Evolutionary conservation across 2,797 vertebrate species (phyloP).

Genomic region (Furcifer pardalis): DNA sequence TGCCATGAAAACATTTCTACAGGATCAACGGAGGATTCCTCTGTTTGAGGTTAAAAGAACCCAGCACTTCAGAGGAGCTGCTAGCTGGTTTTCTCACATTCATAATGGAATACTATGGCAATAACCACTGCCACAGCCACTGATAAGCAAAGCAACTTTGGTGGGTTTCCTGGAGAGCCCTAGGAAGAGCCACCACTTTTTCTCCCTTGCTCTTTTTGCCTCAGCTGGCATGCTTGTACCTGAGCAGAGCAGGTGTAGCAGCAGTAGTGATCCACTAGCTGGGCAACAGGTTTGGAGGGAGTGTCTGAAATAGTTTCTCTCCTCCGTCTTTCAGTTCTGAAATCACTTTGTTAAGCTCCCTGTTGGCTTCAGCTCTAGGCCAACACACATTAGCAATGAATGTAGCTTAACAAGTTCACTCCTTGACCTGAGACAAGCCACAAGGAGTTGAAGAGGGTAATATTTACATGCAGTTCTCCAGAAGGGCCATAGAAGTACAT

Average conservation of each 20-base stretch:
- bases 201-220: background rate
- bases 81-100: background rate
- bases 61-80: background rate
- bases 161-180: background rate
- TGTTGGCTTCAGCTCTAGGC: background rate
- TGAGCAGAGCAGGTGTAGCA: background rate
- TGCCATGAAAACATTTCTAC: background rate
- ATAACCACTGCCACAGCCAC: background rate
- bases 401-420: background rate
- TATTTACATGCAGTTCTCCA: background rate
- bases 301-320: background rate
- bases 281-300: background rate
- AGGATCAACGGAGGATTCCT: background rate
- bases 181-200: background rate
- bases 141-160: background rate
- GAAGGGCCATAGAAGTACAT: background rate
- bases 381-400: background rate
- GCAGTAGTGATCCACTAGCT: background rate
- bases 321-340: background rate
- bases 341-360: background rate
- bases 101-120: too few relatives aligned
- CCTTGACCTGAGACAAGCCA: background rate
- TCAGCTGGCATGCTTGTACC: background rate
- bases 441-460: background rate
- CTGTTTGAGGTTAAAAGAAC: background rate